These are phyloP conservation scores for Eupithecia exiguata DNA, from an alignment of 2,888 invertebrate genomes.

Conservation along the genomic window DNA sequence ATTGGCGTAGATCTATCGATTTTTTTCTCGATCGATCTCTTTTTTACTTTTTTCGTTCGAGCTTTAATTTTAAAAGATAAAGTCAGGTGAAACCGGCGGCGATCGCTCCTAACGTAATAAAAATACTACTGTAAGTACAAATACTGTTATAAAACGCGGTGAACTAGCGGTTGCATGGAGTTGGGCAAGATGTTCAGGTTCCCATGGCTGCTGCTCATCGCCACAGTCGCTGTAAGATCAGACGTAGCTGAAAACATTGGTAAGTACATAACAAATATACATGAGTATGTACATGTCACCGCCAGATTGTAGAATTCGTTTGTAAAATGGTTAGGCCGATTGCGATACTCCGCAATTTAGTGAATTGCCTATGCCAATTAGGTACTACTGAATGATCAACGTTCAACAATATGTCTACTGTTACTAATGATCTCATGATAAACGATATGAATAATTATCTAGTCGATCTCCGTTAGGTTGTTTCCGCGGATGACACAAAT, in stretches of 20 bases:
- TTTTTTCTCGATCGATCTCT: not conserved
- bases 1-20: not conserved
- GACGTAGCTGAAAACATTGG: conserved; percentile 1
- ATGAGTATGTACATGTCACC: no score
- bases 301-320: no score
- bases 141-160: conserved; percentile 10
- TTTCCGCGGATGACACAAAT: no score
- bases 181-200: conserved; percentile 20
- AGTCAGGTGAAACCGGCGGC: not conserved
- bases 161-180: not conserved
- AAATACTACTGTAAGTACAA: not conserved
- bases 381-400: no score
- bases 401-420: no score
- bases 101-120: not conserved
- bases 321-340: no score
- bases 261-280: not conserved
- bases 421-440: no score
- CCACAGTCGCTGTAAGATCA: conserved; percentile 13
- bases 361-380: no score
- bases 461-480: no score
- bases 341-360: no score
- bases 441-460: no score
- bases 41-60: not conserved
- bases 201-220: conserved; percentile 15
- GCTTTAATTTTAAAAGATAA: not conserved